phyloP scores from a whole-genome alignment of 2,113 vertebrate genomes.

The Emydocephalus ijimae region DNA sequence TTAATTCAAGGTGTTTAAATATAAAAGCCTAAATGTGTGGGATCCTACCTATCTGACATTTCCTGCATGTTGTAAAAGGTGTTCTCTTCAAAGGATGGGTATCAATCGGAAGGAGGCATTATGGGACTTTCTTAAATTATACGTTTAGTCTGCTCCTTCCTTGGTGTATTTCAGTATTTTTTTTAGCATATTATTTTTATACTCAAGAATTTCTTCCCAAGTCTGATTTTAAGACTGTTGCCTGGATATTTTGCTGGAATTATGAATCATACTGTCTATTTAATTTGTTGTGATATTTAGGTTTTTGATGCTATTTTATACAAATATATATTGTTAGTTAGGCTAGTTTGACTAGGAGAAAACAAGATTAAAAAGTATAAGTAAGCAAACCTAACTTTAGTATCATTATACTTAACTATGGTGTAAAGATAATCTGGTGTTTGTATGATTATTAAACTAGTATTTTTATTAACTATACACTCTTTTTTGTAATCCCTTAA shows the following conservation, averaged over 20 bases:
- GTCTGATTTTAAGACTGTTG: neutral
- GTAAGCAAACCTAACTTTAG: neutral
- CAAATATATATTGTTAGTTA: neutral
- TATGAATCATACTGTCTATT: neutral
- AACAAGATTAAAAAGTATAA: neutral
- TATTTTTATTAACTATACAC: neutral
- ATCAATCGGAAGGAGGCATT: neutral
- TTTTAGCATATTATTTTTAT: neutral
- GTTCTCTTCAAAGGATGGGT: neutral
- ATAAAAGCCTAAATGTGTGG: neutral
- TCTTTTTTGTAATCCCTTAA: neutral
- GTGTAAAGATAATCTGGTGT: neutral
- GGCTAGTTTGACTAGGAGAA: neutral
- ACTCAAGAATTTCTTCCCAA: neutral
- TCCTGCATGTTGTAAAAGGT: neutral
- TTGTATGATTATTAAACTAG: neutral
- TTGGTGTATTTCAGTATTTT: neutral
- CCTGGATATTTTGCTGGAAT: neutral
- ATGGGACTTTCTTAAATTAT: neutral
- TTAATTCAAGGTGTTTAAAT: neutral
- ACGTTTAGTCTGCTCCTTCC: neutral
- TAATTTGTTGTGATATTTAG: neutral
- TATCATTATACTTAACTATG: neutral
- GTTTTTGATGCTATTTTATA: neutral
- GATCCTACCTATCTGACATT: neutral